phyloP scores from a whole-genome alignment of 1,140 invertebrate genomes.

The Drosophila lacertosa region DNA sequence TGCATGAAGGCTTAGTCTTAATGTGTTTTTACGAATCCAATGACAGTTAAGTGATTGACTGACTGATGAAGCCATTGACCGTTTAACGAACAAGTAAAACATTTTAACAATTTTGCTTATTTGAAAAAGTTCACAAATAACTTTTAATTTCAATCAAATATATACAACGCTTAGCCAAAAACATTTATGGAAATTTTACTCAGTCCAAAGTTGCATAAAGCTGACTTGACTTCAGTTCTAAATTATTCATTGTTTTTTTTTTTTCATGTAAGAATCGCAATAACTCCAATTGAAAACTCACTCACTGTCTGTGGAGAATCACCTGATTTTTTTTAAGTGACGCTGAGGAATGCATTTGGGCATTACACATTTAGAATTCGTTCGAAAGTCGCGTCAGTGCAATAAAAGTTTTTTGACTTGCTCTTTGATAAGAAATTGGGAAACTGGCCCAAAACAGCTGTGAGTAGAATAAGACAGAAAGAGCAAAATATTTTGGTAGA shows the following conservation, averaged over 20 bases:
- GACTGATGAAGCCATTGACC: no score
- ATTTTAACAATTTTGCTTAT: no score
- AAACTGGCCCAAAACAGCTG: slow-evolving; percentile 43
- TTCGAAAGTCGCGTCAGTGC: slow-evolving; percentile 1
- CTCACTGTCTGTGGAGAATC: neutral
- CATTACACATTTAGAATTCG: neutral
- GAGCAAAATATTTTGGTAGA: slow-evolving; percentile 37
- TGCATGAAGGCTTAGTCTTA: no score
- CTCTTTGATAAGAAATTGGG: slow-evolving; percentile 35
- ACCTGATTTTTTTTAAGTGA: slow-evolving; percentile 2
- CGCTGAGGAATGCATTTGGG: neutral
- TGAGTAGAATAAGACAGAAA: slow-evolving; percentile 29
- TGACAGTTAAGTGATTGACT: no score
- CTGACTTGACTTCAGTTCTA: neutral
- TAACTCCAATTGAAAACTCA: neutral
- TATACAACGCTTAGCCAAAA: no score
- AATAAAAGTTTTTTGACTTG: slow-evolving; percentile 28
- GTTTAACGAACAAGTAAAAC: no score
- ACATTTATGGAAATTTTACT: no score
- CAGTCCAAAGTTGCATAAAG: no score
- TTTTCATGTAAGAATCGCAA: neutral
- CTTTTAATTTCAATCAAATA: no score
- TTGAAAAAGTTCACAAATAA: no score
- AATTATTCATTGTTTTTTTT: neutral
- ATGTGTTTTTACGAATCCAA: no score